These are phyloP conservation scores for Pandemis corylana DNA, from an alignment of 2,888 invertebrate species.

Conservation along the genomic window DNA sequence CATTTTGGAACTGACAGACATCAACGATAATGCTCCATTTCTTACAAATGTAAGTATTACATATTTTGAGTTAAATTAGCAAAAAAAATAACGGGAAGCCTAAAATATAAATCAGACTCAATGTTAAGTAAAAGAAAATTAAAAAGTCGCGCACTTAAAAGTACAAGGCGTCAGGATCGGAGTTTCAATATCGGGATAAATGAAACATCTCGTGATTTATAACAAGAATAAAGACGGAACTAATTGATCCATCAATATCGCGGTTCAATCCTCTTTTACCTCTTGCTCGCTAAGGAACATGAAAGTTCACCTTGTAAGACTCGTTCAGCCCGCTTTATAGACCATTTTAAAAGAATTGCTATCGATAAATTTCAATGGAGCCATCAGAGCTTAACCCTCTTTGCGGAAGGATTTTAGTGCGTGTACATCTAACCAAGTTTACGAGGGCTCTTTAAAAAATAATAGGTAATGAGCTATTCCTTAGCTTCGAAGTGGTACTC, in stretches of 20 bases:
- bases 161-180: neutral
- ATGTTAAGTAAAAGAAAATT: neutral
- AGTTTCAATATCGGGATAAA: slow-evolving; percentile 19
- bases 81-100: neutral
- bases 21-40: slow-evolving; percentile 97
- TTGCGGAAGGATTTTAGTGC: slow-evolving; percentile 50
- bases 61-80: neutral
- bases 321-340: slow-evolving; percentile 55
- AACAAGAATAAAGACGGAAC: slow-evolving; percentile 14
- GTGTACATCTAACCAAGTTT: slow-evolving; percentile 45
- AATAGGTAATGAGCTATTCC: slow-evolving; percentile 40
- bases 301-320: slow-evolving; percentile 56
- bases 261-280: slow-evolving; percentile 43
- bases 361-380: slow-evolving; percentile 61
- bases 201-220: slow-evolving; percentile 25
- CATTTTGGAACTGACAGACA: slow-evolving; percentile 89
- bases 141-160: neutral
- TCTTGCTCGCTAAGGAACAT: slow-evolving; percentile 50
- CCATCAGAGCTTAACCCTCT: slow-evolving; percentile 52
- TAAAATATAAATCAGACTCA: neutral
- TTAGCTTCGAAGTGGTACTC: slow-evolving; percentile 33
- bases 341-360: slow-evolving; percentile 60
- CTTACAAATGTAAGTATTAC: slow-evolving; percentile 87
- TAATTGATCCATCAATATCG: slow-evolving; percentile 41
- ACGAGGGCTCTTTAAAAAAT: slow-evolving; percentile 39